These are phyloP conservation scores for Mylabris sibirica DNA, from an alignment of 2,888 invertebrate genomes.

Conservation along the genomic window DNA sequence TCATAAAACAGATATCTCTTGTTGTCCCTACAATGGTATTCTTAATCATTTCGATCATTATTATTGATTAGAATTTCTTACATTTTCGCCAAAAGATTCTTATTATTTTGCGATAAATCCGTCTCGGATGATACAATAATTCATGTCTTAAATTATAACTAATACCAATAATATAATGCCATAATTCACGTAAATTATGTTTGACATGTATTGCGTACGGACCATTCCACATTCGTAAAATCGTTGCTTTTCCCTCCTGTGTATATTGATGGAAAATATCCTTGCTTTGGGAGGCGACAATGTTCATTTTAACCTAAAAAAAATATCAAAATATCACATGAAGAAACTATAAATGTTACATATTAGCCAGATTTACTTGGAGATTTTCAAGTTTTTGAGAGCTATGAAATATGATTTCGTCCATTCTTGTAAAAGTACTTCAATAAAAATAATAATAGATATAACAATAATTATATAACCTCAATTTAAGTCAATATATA, in stretches of 20 bases:
- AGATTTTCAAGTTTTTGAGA: slow-evolving; percentile 55
- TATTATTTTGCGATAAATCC: slow-evolving; percentile 46
- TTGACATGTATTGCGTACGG: slow-evolving; percentile 44
- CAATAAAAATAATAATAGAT: background rate
- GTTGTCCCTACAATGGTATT: slow-evolving; percentile 56
- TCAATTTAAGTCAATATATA: background rate
- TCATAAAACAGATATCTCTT: slow-evolving; percentile 60
- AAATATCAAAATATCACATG: slow-evolving; percentile 13
- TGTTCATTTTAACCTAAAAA: slow-evolving; percentile 52
- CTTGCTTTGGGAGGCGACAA: slow-evolving; percentile 52
- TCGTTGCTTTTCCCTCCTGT: slow-evolving; percentile 43
- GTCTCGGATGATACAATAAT: slow-evolving; percentile 44
- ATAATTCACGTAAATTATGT: slow-evolving; percentile 43
- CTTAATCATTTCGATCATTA: background rate
- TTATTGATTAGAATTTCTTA: slow-evolving; percentile 37
- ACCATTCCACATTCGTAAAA: slow-evolving; percentile 48
- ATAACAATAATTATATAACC: background rate
- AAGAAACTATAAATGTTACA: slow-evolving; percentile 11
- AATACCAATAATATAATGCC: slow-evolving; percentile 41
- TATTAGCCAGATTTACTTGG: slow-evolving; percentile 54
- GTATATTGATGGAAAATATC: slow-evolving; percentile 49
- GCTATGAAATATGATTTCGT: slow-evolving; percentile 56
- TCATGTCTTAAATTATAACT: slow-evolving; percentile 43
- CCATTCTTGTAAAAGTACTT: slow-evolving; percentile 43
- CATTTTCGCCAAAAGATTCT: slow-evolving; percentile 50